Conservation (phyloP, 1,140 invertebrate genomes). For the Rhopalosiphum padi region DNA sequence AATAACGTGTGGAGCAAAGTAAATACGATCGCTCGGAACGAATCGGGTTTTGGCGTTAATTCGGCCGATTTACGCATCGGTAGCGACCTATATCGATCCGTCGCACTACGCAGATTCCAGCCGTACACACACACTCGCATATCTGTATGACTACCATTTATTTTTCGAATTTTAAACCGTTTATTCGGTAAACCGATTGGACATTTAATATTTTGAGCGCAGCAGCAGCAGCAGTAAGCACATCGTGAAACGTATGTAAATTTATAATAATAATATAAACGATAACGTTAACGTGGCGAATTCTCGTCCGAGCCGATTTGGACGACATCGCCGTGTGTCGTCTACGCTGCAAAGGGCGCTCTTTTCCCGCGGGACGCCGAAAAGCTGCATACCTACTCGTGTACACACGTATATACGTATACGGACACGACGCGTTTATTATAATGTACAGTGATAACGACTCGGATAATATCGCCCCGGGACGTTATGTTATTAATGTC, state of each 20-base stretch:
- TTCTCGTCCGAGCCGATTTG: background rate
- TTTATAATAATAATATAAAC: background rate
- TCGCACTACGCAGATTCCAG: too few relatives aligned
- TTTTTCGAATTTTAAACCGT: too few relatives aligned
- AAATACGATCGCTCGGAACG: background rate
- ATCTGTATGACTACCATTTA: too few relatives aligned
- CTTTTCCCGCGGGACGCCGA: background rate
- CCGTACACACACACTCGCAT: too few relatives aligned
- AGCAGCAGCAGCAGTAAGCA: too few relatives aligned
- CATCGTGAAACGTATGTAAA: too few relatives aligned
- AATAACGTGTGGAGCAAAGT: background rate
- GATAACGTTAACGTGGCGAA: background rate
- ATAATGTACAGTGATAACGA: slow-evolving; percentile 35
- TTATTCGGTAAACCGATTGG: too few relatives aligned
- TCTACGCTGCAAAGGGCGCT: background rate
- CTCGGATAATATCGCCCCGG: slow-evolving; percentile 15
- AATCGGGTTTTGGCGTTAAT: background rate
- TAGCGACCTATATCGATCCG: background rate
- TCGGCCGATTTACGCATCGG: background rate
- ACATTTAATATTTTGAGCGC: too few relatives aligned
- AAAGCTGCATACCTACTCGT: background rate
- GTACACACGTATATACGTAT: background rate
- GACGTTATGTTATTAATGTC: slow-evolving; percentile 43
- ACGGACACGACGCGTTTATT: background rate
- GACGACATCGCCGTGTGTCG: background rate